Evolutionary conservation across 1,140 invertebrate species (phyloP), one percentile per base, ranked within the genome.

Genomic region (Aplysia californica): DNA sequence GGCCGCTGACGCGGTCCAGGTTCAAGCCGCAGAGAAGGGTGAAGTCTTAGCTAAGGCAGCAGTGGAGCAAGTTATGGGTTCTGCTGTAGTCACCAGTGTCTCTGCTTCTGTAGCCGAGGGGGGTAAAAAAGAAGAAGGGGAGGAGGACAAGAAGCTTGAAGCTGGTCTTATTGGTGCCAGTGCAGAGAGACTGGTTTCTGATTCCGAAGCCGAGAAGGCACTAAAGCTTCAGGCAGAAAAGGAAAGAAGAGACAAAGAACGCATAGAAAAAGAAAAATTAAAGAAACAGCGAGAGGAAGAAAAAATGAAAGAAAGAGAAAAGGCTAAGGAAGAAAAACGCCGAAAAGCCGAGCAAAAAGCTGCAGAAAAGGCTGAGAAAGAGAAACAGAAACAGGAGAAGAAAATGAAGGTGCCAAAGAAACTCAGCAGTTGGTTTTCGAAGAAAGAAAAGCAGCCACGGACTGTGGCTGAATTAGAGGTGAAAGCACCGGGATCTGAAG

Each of bases 361-460:
- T 3, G 58, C 39, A 5, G 20, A 39, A 18, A 73, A 71, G 58
- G 29, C 15, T 44, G 66, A 68, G 35, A 71, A 71, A 31, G 4
- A 61, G 1, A 59, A 64, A 61, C 15, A 15, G 1, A 73, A 73
- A 64, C 26, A 18, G 59, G 70, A 73, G 10, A 38, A 21, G 23
- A 73, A 73, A 31, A 26, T 41, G 20, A 73, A 59, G 41, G 36
- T 73, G 29, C 29, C 56, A 38, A 59, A 73, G n/a, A 73, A 41
- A 29, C n/a, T 73, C 5, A 73, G 56, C 56, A 39, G 56, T 41
- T 73, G 55, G 70, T 73, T 73, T 73, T 35, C 59, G 3, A 73
- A 39, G 38, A 71, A 31, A 23, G 58, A 59, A 21, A 73, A 73
- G 41, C 58, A 33, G 10, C 29, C 26, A 36, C 55, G 39, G 21